A percentile compares a stretch with the other conserved stretches of the same genome.
These are phyloP conservation scores for Drosophila truncata DNA, from an alignment of 1,140 invertebrate genomes.

Conservation along the genomic window DNA sequence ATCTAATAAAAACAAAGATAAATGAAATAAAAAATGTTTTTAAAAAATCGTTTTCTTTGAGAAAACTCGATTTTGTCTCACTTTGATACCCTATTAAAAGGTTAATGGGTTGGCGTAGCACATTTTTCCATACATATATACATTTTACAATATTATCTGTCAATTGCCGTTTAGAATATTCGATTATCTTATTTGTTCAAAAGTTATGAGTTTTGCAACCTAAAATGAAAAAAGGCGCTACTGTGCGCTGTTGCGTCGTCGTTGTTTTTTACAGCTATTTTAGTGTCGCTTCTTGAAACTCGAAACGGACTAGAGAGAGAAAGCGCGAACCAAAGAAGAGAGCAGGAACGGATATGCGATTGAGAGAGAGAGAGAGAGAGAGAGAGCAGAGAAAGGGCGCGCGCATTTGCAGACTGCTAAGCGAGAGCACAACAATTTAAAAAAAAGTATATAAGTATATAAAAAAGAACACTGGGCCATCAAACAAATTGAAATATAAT, in stretches of 20 bases:
- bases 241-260: constrained; percentile 28
- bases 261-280: constrained; percentile 41
- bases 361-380: constrained; percentile 20
- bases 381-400: constrained; percentile 41
- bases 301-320: constrained; percentile 35
- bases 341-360: constrained; percentile 31
- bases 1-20: too few species aligned
- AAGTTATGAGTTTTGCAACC: too few species aligned
- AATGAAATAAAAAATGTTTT: too few species aligned
- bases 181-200: too few species aligned
- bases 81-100: too few species aligned
- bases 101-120: too few species aligned
- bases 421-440: background rate
- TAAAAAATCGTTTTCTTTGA: too few species aligned
- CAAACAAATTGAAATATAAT: constrained; percentile 44
- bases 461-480: background rate
- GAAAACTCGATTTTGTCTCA: too few species aligned
- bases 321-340: background rate
- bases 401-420: constrained; percentile 46
- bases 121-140: too few species aligned
- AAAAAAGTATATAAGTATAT: background rate
- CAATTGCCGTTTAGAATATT: too few species aligned
- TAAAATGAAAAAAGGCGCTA: too few species aligned
- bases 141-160: too few species aligned
- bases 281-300: constrained; percentile 44